These are phyloP conservation scores for Falco rusticolus DNA, from an alignment of 2,797 vertebrate genomes.

Conservation along the genomic window DNA sequence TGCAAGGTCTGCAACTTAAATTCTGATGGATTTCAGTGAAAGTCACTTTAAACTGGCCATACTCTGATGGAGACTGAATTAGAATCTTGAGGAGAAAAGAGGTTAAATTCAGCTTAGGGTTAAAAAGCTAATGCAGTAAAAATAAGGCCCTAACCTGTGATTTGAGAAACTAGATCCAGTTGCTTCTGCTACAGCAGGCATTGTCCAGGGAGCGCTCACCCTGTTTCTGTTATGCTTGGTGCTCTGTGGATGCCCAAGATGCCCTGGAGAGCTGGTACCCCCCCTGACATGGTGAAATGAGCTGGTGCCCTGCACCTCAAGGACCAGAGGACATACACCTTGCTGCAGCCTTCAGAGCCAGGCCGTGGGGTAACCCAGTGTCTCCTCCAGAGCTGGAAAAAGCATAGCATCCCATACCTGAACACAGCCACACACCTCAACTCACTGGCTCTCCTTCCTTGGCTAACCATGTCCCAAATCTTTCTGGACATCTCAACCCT, in stretches of 20 bases:
- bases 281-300: background rate
- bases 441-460: background rate
- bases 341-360: background rate
- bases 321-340: background rate
- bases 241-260: background rate
- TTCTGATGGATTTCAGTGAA: background rate
- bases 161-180: background rate
- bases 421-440: rapidly evolving
- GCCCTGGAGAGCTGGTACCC: background rate
- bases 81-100: background rate
- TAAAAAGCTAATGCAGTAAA: background rate
- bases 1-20: background rate
- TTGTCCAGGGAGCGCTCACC: background rate
- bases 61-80: background rate
- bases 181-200: background rate
- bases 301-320: background rate
- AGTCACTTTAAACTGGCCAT: background rate
- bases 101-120: background rate
- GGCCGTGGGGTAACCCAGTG: rapidly evolving
- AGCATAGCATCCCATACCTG: background rate
- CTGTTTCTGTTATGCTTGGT: background rate
- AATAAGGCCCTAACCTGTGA: background rate
- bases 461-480: background rate
- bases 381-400: background rate
- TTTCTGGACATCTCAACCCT: background rate